Base-by-base conservation (phyloP, 2,888 invertebrate genomes). In the Drosophila leonis region DNA sequence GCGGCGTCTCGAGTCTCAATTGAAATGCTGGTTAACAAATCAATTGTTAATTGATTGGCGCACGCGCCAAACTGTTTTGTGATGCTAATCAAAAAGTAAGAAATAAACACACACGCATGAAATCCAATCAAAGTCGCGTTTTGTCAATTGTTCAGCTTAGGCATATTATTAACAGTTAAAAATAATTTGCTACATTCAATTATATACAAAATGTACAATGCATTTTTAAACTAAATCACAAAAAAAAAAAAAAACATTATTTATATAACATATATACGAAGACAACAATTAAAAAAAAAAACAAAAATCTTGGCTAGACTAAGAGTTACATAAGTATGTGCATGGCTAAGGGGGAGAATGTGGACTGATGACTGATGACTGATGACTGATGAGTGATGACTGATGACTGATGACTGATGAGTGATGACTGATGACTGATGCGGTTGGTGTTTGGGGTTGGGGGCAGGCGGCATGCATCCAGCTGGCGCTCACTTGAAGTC, bases 171-270 rank as follows among this genome's bases (percentile, higher is more conserved):
- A 81, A 79, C 69, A 84, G 59, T 79, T 73, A 83, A 64, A 77
- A 69, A 49, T 80, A 82, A 73, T 82, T 73, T 35, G 65, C 81
- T 83, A 83, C 69, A 80, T 72, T 81, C 69, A 75, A 75, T 67
- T 80, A 81, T 81, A 82, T 85, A 85, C 83, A 83, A 70, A 79
- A 82, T 83, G 70, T 80, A 85, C 80, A 79, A 66, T 59, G 56
- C 68, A 62, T 46, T 61, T 54, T 29, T 63, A 69, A 35, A 18
- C 29, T 59, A 59, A 37, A 48, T 20, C 3, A 33, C 27, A 57
- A 48, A 41, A 42, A 29, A 37, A 51, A 33, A 48, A 18, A 18
- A 10, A 18, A 18, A 20, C 10, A 41, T 10, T 24, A 24, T 9
- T 60, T 62, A 55, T 59, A 69, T 3, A 54, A 65, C 33, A 51